phyloP scores from a whole-genome alignment of 2,797 vertebrate species.

The Buphagus erythrorhynchus region DNA sequence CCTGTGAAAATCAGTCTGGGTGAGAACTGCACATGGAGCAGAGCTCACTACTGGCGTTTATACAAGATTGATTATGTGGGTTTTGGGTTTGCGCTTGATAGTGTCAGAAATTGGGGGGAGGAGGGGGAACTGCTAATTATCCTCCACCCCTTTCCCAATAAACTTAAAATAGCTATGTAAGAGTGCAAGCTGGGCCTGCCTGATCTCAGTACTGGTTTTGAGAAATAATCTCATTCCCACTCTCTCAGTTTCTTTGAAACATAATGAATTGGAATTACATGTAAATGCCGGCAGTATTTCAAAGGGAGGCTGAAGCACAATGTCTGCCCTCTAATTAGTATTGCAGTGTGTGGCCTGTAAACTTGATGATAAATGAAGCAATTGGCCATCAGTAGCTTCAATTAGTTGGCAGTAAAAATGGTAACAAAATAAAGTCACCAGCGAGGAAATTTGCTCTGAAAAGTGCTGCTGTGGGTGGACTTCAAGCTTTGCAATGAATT shows the following conservation, averaged over 20 bases:
- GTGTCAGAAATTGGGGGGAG: background rate
- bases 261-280: constrained; percentile 35
- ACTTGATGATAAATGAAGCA: constrained; percentile 65
- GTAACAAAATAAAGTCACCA: constrained; percentile 63
- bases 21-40: background rate
- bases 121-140: background rate
- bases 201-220: background rate
- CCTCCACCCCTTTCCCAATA: background rate
- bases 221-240: constrained; percentile 31
- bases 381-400: constrained; percentile 65
- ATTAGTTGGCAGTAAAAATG: constrained; percentile 65
- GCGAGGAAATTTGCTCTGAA: background rate
- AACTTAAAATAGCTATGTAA: background rate
- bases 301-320: constrained; percentile 31
- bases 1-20: constrained; percentile 43
- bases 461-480: constrained; percentile 10
- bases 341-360: constrained; percentile 64
- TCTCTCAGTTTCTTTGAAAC: constrained; percentile 40
- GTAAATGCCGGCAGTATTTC: constrained; percentile 49
- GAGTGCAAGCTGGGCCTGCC: background rate
- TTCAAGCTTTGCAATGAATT: constrained; percentile 17
- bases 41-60: background rate
- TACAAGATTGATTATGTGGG: constrained; percentile 27
- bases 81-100: background rate
- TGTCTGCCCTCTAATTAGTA: constrained; percentile 56